A percentile compares a stretch with the other conserved stretches of the same genome.
Conservation (phyloP, 2,888 invertebrate species). For the Drosophila hamatofila region DNA sequence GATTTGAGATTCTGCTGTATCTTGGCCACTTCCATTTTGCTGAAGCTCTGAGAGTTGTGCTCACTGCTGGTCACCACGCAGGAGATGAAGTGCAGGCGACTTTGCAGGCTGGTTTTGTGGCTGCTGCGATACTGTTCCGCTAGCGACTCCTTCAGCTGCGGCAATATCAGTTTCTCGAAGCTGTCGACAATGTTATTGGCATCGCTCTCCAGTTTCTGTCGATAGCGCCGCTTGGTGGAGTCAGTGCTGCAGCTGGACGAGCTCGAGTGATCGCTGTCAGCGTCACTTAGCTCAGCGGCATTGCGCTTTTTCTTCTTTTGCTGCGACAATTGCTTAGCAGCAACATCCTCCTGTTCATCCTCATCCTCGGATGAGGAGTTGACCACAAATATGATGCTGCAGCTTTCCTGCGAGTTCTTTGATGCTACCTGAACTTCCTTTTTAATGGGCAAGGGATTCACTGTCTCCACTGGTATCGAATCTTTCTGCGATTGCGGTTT, state of each 20-base stretch:
- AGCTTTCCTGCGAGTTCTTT: no score
- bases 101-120: conserved; percentile 62
- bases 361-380: conserved; percentile 67
- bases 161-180: conserved; percentile 82
- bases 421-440: neutral
- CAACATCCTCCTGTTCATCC: neutral
- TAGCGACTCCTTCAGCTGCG: conserved; percentile 69
- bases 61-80: conserved; percentile 77
- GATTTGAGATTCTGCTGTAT: conserved; percentile 81
- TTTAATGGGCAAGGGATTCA: conserved; percentile 9
- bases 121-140: conserved; percentile 72
- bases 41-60: conserved; percentile 72
- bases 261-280: conserved; percentile 35
- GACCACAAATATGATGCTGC: conserved; percentile 43
- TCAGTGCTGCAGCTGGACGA: conserved; percentile 54
- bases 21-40: conserved; percentile 75
- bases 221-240: conserved; percentile 49
- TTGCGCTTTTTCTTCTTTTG: conserved; percentile 20
- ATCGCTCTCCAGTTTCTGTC: conserved; percentile 67
- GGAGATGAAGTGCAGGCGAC: conserved; percentile 79
- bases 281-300: conserved; percentile 42
- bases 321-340: neutral
- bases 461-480: neutral
- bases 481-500: neutral
- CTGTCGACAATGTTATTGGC: conserved; percentile 79